Conservation (phyloP, 2,797 vertebrate species). For the Clarias pachynema region DNA sequence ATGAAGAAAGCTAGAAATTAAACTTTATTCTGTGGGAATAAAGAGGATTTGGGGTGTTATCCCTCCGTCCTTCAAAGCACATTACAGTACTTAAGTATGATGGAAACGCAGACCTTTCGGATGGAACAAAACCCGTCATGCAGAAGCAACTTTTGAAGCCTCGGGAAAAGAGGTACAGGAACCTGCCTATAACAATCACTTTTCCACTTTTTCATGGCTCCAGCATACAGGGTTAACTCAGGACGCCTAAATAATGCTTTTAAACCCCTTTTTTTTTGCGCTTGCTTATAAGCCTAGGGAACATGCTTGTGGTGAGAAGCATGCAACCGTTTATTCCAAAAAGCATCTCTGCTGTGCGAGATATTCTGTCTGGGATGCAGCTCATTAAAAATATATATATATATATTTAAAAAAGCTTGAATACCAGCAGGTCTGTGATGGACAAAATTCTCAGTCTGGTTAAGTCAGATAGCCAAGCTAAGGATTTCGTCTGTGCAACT, state of each 20-base stretch:
- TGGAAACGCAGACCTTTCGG: background rate
- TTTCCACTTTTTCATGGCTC: constrained; percentile 7
- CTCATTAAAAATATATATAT: constrained; percentile 1
- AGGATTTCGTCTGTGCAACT: constrained; percentile 17
- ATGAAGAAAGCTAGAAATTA: background rate
- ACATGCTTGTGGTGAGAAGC: background rate
- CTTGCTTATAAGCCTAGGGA: background rate
- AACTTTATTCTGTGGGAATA: background rate
- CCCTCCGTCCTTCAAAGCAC: constrained; percentile 1
- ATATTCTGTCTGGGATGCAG: background rate
- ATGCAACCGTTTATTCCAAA: background rate
- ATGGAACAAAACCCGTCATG: constrained; percentile 34
- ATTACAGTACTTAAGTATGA: background rate
- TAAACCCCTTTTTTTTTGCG: background rate
- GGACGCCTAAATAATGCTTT: background rate
- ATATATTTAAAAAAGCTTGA: background rate
- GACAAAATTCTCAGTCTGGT: constrained; percentile 2
- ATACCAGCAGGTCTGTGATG: background rate
- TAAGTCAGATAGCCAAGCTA: constrained; percentile 3
- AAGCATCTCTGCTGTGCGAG: background rate
- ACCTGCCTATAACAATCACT: background rate
- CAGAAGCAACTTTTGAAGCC: background rate
- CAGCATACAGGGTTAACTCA: background rate
- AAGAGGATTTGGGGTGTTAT: background rate
- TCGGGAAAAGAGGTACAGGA: constrained; percentile 9